phyloP scores from a whole-genome alignment of 2,797 vertebrate genomes.

The Odontamblyopus lacepedii region DNA sequence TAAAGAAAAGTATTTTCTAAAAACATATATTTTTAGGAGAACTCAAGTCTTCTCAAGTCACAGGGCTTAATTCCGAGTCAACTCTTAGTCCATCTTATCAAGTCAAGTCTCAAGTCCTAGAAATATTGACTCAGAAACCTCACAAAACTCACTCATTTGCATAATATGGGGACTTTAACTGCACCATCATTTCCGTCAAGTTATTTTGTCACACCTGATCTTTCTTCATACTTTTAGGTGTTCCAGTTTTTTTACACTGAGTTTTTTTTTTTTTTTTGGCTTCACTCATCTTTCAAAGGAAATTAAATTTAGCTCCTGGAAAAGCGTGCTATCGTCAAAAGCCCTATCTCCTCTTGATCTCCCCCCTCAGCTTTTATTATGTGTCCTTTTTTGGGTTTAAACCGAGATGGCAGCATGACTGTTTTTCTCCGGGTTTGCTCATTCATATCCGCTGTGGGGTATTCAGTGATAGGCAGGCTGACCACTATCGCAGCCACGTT shows the following conservation, averaged over 20 bases:
- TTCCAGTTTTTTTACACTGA: slow-evolving; percentile 14
- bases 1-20: too few species aligned
- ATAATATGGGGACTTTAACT: background rate
- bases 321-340: slow-evolving; percentile 45
- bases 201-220: background rate
- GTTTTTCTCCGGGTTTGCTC: slow-evolving; percentile 26
- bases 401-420: slow-evolving; percentile 43
- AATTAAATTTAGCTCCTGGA: slow-evolving; percentile 58
- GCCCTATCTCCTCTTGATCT: slow-evolving; percentile 39
- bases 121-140: too few species aligned
- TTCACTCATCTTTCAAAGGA: slow-evolving; percentile 51
- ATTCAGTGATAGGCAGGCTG: slow-evolving; percentile 45
- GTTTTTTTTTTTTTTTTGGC: slow-evolving; percentile 22
- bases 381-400: slow-evolving; percentile 13
- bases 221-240: slow-evolving; percentile 18
- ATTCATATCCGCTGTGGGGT: slow-evolving; percentile 56
- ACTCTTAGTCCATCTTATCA: too few species aligned
- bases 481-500: slow-evolving; percentile 16
- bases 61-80: too few species aligned
- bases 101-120: too few species aligned
- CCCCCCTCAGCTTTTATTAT: slow-evolving; percentile 46
- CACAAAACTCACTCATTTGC: too few species aligned
- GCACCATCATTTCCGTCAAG: background rate
- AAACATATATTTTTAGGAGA: too few species aligned
- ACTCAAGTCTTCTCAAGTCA: too few species aligned